These are phyloP conservation scores for Bolborhynchus lineola DNA, from an alignment of 2,113 vertebrate species.

Conservation along the genomic window DNA sequence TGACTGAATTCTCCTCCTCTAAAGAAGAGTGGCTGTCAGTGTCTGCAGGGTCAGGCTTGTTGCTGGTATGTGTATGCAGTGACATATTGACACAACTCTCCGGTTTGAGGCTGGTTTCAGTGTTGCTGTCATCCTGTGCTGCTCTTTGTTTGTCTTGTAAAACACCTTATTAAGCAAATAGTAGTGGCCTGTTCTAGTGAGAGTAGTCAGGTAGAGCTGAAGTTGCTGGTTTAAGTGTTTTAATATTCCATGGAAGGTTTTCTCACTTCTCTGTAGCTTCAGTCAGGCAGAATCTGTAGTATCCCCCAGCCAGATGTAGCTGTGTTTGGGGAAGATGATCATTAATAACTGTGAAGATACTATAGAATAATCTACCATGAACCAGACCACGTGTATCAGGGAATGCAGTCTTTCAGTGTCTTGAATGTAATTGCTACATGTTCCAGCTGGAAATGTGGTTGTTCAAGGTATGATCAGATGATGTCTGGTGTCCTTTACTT, in stretches of 20 bases:
- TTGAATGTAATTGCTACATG: rapidly evolving
- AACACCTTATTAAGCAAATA: not conserved
- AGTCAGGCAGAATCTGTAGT: not conserved
- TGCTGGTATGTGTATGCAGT: rapidly evolving
- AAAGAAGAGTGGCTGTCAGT: not conserved
- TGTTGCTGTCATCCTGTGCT: not conserved
- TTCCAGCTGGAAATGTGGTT: not conserved
- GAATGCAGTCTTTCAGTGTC: not conserved
- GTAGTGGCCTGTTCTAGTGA: not conserved
- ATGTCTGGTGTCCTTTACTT: not conserved
- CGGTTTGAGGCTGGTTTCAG: not conserved
- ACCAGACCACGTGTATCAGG: not conserved
- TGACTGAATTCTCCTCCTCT: not conserved
- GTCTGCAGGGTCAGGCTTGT: not conserved
- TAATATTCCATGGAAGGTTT: not conserved
- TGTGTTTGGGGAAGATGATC: not conserved
- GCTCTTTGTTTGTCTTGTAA: not conserved
- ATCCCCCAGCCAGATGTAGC: not conserved
- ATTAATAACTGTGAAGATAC: not conserved
- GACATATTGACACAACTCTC: not conserved
- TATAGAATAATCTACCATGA: not conserved
- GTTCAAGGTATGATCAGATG: rapidly evolving
- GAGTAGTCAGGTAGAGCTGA: not conserved
- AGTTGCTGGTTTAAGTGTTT: not conserved
- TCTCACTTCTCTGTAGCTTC: not conserved